Base-by-base conservation (phyloP, 1,140 invertebrate genomes). In the Drosophila pachea region DNA sequence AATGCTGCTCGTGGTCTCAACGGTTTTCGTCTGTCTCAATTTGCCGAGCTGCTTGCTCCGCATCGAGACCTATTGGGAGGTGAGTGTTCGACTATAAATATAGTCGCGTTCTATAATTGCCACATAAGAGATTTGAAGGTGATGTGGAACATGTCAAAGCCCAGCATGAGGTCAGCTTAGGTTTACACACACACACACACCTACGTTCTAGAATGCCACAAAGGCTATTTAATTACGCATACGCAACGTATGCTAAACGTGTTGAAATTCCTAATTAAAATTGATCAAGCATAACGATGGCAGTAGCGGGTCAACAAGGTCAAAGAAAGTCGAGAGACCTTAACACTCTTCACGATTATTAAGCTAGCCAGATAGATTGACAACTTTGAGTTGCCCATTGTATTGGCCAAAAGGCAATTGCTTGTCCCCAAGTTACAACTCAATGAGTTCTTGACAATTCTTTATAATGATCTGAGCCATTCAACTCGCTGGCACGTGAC, bases 1-100 rank as follows among this genome's bases (percentile, higher is more conserved):
- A 87, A 96, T 96, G 93, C 91, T 97, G 8, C 90, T 97, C 0
- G 90, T 96, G 16, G 94, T 96, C 6, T 95, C 95, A 1, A 93
- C 93, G 2, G 94, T 95, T 1, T 97, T 96, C 88, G 92, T 97
- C 0, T 90, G 92, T 33, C 90, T 96, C 16, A 96, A 97, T 90
- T 86, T 96, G 12, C 95, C 95, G 0, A 93, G 93, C 31, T 94
- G 93, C 86, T 90, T 92, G 43, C 90, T 94, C 64, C 90, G 94
- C 52, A 87, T 94, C 29, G 76, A 91, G 56, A 91, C 92, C 12
- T 93, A 93, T 76, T 89, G 91, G 50, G 89, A 91, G 89, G 92
- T 93, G 87, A 90, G 90, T 90, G 9, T 22, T 22, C 22, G 22
- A 22, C 22, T 22, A 22, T 2, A 22, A 22, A 22, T 22, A 22